These are phyloP conservation scores for Nycticryphes semicollaris DNA, from an alignment of 2,113 vertebrate genomes.

Conservation along the genomic window DNA sequence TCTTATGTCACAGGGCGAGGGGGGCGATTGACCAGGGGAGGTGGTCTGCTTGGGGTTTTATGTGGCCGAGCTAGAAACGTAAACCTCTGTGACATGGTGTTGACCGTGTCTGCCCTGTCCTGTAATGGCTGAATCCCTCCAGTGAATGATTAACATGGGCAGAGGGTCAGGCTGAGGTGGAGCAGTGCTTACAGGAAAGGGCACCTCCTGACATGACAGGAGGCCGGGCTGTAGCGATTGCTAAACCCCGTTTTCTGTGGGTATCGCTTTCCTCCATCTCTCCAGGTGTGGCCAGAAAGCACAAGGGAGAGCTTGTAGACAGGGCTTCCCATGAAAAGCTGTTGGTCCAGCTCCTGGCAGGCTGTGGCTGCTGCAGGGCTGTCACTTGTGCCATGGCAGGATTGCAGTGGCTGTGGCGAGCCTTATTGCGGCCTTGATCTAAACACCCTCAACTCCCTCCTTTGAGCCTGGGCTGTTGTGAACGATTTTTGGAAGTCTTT, in stretches of 20 bases:
- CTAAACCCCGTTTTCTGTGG: not conserved
- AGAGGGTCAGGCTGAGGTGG: not conserved
- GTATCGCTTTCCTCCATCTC: not conserved
- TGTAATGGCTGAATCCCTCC: not conserved
- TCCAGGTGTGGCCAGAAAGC: not conserved
- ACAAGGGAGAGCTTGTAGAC: not conserved
- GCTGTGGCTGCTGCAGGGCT: not conserved
- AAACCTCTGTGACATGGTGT: not conserved
- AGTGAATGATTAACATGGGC: rapidly evolving
- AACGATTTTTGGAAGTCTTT: not conserved
- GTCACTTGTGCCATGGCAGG: not conserved
- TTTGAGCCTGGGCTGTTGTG: not conserved
- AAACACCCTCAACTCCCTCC: not conserved
- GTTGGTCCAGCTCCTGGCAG: not conserved
- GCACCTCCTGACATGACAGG: not conserved
- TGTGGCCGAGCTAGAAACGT: not conserved
- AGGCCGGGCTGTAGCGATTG: not conserved
- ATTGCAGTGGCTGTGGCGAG: not conserved
- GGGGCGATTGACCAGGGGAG: not conserved
- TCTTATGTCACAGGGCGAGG: not conserved
- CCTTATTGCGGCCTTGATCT: not conserved
- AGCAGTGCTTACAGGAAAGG: not conserved
- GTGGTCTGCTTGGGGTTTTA: not conserved
- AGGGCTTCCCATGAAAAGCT: not conserved
- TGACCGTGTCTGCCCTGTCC: not conserved